phyloP scores from a whole-genome alignment of 2,797 vertebrate species.

The Pantherophis alleghaniensis region DNA sequence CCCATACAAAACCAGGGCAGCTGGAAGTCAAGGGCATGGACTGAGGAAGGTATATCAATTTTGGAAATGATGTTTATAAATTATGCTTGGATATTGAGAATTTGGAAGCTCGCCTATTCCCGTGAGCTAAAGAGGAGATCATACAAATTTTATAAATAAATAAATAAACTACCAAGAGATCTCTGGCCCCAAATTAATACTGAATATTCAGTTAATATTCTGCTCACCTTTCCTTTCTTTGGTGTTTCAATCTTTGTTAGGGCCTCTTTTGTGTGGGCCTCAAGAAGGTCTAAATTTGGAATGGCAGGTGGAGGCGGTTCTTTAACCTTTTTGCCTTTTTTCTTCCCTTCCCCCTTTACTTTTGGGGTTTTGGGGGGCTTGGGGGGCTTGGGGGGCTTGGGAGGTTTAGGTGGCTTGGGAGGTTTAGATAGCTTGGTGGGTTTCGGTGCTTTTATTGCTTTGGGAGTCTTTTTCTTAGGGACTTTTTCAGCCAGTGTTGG shows the following conservation, averaged over 20 bases:
- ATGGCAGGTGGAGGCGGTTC: slow-evolving; percentile 81
- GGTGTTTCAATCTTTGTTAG: slow-evolving; percentile 93
- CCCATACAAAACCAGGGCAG: not conserved
- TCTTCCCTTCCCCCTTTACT: slow-evolving; percentile 91
- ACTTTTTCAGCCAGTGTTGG: slow-evolving; percentile 73
- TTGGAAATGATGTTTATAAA: not conserved
- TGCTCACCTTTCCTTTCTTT: slow-evolving; percentile 89
- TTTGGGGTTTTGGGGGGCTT: slow-evolving; percentile 79
- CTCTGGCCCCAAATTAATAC: not conserved
- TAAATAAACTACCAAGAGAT: not conserved
- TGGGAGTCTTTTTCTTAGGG: slow-evolving; percentile 78
- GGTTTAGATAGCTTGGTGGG: slow-evolving; percentile 77
- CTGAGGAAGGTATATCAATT: not conserved
- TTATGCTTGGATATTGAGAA: not conserved
- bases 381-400: slow-evolving; percentile 74
- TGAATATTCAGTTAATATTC: not conserved
- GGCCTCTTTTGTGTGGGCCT: slow-evolving; percentile 95
- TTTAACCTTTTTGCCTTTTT: slow-evolving; percentile 89
- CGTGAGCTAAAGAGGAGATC: not conserved
- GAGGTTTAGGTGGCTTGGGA: slow-evolving; percentile 81
- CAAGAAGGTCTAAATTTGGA: slow-evolving; percentile 88
- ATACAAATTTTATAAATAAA: no score
- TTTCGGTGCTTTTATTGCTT: slow-evolving; percentile 80
- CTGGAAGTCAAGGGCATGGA: not conserved
- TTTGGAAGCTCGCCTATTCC: not conserved